Evolutionary conservation across 2,888 invertebrate species (phyloP).

Genomic region (Acleris emargana): DNA sequence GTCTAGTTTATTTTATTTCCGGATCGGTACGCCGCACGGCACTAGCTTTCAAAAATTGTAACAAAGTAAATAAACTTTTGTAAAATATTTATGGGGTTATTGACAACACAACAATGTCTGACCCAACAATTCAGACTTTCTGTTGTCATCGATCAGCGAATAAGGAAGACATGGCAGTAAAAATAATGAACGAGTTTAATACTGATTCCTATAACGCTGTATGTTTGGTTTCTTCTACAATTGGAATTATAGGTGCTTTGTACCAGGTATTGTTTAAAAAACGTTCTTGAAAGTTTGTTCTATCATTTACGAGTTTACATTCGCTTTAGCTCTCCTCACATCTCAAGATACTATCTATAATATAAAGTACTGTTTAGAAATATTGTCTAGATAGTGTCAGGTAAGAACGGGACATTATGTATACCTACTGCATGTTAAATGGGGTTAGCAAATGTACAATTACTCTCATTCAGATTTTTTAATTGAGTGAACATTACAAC

Average conservation of each 20-base stretch:
- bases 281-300: too few species aligned
- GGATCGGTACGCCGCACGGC: not conserved
- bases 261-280: constrained; percentile 84
- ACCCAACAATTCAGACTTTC: constrained; percentile 93
- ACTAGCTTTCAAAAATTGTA: not conserved
- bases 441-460: too few species aligned
- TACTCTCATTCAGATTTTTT: too few species aligned
- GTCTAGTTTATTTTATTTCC: not conserved
- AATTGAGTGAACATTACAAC: too few species aligned
- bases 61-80: not conserved
- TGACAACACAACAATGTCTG: constrained; percentile 83
- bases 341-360: too few species aligned
- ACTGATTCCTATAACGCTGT: constrained; percentile 89
- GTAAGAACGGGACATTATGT: too few species aligned
- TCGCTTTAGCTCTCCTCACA: too few species aligned
- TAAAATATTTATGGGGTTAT: not conserved
- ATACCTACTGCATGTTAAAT: too few species aligned
- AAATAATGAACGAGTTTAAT: constrained; percentile 89
- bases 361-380: too few species aligned
- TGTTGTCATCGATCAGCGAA: constrained; percentile 89
- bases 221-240: constrained; percentile 88
- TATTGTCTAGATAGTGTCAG: too few species aligned
- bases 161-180: constrained; percentile 85
- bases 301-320: too few species aligned
- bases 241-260: constrained; percentile 89